A percentile compares a stretch with the other conserved stretches of the same genome.
Evolutionary conservation across 2,797 vertebrate species (phyloP).

Genomic region (Phrynocephalus forsythii): DNA sequence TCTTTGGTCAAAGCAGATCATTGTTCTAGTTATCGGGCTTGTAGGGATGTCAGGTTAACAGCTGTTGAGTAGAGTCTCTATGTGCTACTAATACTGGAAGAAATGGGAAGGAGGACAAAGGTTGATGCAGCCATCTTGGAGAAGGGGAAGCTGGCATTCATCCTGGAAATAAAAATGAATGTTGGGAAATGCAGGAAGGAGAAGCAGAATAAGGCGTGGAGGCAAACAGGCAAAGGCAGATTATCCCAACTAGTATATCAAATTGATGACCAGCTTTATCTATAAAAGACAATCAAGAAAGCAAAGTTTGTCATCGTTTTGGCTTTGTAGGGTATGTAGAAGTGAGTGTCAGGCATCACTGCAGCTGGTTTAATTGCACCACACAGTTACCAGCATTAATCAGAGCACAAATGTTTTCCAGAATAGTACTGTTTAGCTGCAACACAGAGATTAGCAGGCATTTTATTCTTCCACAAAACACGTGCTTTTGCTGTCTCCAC

Average conservation of each 20-base stretch:
- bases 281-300: background rate
- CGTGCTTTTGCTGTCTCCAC: too few species aligned
- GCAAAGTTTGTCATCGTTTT: background rate
- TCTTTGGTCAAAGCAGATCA: background rate
- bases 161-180: slow-evolving; percentile 3
- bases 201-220: background rate
- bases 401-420: background rate
- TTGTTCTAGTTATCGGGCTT: too few species aligned
- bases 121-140: background rate
- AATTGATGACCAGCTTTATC: background rate
- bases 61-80: background rate
- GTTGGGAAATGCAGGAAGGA: background rate
- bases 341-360: background rate
- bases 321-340: background rate
- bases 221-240: background rate
- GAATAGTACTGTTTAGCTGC: background rate
- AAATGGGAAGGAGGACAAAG: background rate
- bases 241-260: background rate
- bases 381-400: background rate
- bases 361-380: background rate
- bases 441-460: background rate
- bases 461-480: slow-evolving; percentile 2
- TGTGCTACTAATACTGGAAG: background rate
- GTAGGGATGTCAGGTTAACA: background rate
- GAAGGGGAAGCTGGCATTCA: background rate